Percentiles rank a stretch among this genome's conserved stretches.
phyloP scores from a whole-genome alignment of 1,140 invertebrate species.

The Drosophila quadrilineata region DNA sequence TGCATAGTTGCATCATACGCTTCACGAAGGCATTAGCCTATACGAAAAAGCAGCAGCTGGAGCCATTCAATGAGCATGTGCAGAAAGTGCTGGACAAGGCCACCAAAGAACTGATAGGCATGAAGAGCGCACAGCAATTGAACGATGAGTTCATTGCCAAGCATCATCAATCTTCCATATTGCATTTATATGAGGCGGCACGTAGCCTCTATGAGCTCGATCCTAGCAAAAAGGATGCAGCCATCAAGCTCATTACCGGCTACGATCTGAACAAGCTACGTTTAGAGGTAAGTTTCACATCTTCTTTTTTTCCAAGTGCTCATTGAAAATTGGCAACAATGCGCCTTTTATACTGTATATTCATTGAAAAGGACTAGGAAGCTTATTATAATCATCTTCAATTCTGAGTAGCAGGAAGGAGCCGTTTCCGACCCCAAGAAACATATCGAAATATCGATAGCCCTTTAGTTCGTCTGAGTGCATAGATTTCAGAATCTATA shows the following conservation, averaged over 20 bases:
- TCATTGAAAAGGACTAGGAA: too few species aligned
- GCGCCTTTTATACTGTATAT: too few species aligned
- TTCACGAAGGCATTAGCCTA: conserved; percentile 85
- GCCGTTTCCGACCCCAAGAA: too few species aligned
- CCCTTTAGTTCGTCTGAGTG: too few species aligned
- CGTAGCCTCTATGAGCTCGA: conserved; percentile 70
- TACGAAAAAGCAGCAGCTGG: conserved; percentile 77
- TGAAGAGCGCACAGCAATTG: conserved; percentile 60
- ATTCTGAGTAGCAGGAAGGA: too few species aligned
- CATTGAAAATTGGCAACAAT: too few species aligned
- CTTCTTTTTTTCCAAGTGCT: not conserved
- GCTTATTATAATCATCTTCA: too few species aligned
- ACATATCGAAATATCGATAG: too few species aligned
- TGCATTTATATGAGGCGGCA: conserved; percentile 74
- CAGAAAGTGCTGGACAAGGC: conserved; percentile 89
- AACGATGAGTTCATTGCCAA: conserved; percentile 78
- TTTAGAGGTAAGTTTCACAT: conserved; percentile 55
- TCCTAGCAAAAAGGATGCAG: conserved; percentile 61
- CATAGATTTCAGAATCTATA: too few species aligned
- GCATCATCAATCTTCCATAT: conserved; percentile 73
- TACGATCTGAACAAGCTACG: conserved; percentile 64
- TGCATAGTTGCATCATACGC: conserved; percentile 92
- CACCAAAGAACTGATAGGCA: conserved; percentile 83
- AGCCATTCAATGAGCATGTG: conserved; percentile 82
- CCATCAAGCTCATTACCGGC: conserved; percentile 70